Conservation (phyloP, 2,797 vertebrate genomes). For the Tangara arthus region DNA sequence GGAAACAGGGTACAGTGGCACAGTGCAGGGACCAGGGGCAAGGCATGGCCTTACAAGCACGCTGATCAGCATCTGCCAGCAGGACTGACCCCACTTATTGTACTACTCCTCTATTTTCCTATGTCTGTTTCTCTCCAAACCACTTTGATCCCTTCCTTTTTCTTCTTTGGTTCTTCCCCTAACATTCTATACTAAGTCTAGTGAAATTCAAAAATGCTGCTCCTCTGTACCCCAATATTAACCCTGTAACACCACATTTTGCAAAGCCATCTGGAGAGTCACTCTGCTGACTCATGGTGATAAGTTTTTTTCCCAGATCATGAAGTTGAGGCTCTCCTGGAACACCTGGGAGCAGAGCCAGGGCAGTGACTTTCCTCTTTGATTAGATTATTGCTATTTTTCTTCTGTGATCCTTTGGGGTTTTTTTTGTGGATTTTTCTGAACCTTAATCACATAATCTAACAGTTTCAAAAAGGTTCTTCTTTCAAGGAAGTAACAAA, state of each 20-base stretch:
- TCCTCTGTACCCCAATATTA: neutral
- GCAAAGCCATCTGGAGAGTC: rapidly evolving
- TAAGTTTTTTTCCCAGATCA: neutral
- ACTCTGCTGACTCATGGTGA: neutral
- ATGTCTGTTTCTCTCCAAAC: neutral
- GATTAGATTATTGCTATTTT: neutral
- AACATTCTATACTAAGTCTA: neutral
- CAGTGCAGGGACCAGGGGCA: too few relatives aligned
- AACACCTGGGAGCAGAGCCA: neutral
- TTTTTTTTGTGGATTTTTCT: neutral
- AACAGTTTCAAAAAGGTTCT: neutral
- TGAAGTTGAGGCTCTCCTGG: neutral
- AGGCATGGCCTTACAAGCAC: rapidly evolving
- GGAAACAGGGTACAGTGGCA: neutral
- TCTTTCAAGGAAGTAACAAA: neutral
- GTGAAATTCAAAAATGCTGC: neutral
- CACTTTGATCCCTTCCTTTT: neutral
- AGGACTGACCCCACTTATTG: neutral
- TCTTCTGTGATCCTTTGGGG: neutral
- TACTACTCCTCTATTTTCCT: neutral
- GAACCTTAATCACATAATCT: neutral
- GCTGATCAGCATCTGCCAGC: neutral
- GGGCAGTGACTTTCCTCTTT: neutral
- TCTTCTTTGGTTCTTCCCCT: neutral
- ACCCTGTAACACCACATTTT: neutral